A percentile compares a stretch with the other conserved stretches of the same genome.
Evolutionary conservation across 2,888 invertebrate genomes (phyloP).

Genomic region (Zelleria hepariella): DNA sequence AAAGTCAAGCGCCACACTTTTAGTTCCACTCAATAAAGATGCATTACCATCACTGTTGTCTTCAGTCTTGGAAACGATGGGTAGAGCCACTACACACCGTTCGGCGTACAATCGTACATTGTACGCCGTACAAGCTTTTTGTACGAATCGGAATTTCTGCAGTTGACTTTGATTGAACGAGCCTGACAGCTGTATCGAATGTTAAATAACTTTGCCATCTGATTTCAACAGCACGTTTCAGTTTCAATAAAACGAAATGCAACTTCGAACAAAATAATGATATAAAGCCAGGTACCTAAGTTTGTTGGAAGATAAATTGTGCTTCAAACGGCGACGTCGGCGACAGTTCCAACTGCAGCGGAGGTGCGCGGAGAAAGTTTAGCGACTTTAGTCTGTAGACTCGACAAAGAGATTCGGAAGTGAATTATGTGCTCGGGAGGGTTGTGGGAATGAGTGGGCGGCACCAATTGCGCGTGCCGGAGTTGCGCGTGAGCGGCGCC

Average conservation of each 20-base stretch:
- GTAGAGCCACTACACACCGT: no score
- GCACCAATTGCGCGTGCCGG: constrained; percentile 76
- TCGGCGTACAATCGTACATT: no score
- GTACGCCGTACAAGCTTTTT: background rate
- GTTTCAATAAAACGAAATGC: background rate
- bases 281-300: background rate
- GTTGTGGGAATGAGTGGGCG: constrained; percentile 60
- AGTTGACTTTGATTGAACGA: background rate
- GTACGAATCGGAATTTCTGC: background rate
- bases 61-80: no score
- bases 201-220: background rate
- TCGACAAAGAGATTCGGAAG: background rate
- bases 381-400: background rate
- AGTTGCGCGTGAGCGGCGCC: constrained; percentile 75
- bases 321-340: background rate
- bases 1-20: no score
- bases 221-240: background rate
- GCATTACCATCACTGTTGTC: no score
- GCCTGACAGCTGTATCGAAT: background rate
- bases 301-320: background rate
- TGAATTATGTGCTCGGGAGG: background rate
- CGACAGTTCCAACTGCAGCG: background rate
- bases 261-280: background rate
- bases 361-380: background rate
- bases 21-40: no score